These are phyloP conservation scores for Takifugu bimaculatus DNA, from an alignment of 2,113 vertebrate species.

Conservation along the genomic window DNA sequence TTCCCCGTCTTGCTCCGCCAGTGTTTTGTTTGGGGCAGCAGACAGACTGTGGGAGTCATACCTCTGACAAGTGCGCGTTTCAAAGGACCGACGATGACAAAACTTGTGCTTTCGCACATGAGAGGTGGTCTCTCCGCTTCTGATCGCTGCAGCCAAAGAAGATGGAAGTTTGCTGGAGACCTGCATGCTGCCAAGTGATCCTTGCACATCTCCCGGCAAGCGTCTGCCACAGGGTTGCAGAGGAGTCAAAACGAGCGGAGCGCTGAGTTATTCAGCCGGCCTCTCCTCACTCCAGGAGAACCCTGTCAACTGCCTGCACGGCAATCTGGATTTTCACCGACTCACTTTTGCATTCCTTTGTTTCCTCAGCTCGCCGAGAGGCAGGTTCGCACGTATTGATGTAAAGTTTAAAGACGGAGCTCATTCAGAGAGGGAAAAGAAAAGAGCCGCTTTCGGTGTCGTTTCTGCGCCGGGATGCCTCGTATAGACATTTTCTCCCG, in stretches of 20 bases:
- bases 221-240: conserved; percentile 54
- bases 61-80: conserved; percentile 17
- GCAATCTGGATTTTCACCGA: conserved; percentile 36
- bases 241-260: conserved; percentile 64
- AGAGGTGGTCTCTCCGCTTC: conserved; percentile 3
- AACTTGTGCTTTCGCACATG: conserved; percentile 27
- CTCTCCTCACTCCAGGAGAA: conserved; percentile 59
- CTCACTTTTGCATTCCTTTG: conserved; percentile 37
- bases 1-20: conserved; percentile 40
- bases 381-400: conserved; percentile 39
- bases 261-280: conserved; percentile 65
- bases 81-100: conserved; percentile 36
- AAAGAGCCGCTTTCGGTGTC: conserved; percentile 13
- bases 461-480: conserved; percentile 38
- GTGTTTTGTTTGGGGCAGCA: conserved; percentile 24
- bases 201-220: conserved; percentile 28
- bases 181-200: conserved; percentile 27
- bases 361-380: conserved; percentile 40
- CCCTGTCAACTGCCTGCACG: conserved; percentile 47
- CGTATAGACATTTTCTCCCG: conserved; percentile 47
- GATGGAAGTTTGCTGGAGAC: conserved; percentile 24
- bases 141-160: conserved; percentile 11
- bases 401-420: conserved; percentile 13
- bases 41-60: conserved; percentile 36
- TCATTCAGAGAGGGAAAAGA: conserved; percentile 14